Conservation (phyloP, 2,113 vertebrate species). For the Thunnus thynnus region DNA sequence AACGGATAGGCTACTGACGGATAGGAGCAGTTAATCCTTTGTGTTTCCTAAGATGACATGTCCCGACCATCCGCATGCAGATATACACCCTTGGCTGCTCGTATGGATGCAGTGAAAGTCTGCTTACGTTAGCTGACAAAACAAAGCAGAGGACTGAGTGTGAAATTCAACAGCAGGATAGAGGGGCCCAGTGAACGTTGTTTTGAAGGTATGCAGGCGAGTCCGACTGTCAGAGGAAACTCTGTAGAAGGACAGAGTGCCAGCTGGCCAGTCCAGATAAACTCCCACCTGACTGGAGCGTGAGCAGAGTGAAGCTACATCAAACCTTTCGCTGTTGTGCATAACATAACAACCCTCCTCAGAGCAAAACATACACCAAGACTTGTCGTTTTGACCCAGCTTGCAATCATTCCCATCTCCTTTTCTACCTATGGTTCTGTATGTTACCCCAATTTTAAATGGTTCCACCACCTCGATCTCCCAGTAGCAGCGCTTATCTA, state of each 20-base stretch:
- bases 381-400: slow-evolving; percentile 53
- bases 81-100: no score
- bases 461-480: slow-evolving; percentile 56
- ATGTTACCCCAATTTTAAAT: slow-evolving; percentile 56
- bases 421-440: slow-evolving; percentile 53
- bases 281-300: slow-evolving; percentile 51
- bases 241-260: slow-evolving; percentile 69
- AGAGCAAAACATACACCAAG: slow-evolving; percentile 61
- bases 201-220: slow-evolving; percentile 47
- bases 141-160: no score
- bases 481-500: slow-evolving; percentile 62
- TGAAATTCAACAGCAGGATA: slow-evolving; percentile 50
- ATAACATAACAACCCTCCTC: slow-evolving; percentile 30
- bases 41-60: no score
- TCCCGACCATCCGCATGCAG: no score
- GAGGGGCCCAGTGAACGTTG: slow-evolving; percentile 31
- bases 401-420: background rate
- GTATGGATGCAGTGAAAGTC: no score
- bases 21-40: no score
- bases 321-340: background rate
- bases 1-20: no score
- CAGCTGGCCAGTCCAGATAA: slow-evolving; percentile 56
- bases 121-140: no score
- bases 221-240: slow-evolving; percentile 36
- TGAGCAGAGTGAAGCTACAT: background rate